Conservation (phyloP, 1,140 invertebrate genomes). For the Charaxes varanes region DNA sequence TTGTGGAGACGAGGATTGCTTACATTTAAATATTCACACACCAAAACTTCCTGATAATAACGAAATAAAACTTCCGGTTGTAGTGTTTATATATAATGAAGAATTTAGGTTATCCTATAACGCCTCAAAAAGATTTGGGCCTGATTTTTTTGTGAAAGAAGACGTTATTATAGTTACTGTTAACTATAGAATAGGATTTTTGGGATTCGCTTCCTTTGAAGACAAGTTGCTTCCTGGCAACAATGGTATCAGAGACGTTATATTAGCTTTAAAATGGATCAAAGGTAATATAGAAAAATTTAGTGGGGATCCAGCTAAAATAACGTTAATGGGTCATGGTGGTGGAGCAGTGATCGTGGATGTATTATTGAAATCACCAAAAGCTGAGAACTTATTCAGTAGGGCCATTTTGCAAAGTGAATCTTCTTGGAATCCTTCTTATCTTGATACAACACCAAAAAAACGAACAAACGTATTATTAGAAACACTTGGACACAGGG, state of each 20-base stretch:
- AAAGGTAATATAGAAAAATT: constrained; percentile 76
- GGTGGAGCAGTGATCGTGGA: constrained; percentile 68
- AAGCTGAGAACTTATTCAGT: constrained; percentile 77
- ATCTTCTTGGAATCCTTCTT: constrained; percentile 61
- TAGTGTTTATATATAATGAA: constrained; percentile 83
- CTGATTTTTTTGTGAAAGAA: constrained; percentile 76
- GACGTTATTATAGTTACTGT: constrained; percentile 74
- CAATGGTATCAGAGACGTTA: constrained; percentile 77
- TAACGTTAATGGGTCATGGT: constrained; percentile 74
- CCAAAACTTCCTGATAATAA: constrained; percentile 58
- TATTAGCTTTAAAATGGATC: constrained; percentile 77
- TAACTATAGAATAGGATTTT: constrained; percentile 73
- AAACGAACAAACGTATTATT: constrained; percentile 47
- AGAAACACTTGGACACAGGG: constrained; percentile 42
- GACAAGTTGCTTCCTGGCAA: constrained; percentile 76
- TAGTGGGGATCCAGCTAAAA: constrained; percentile 70
- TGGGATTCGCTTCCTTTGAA: constrained; percentile 76
- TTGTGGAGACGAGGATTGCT: constrained; percentile 82
- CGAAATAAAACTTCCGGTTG: constrained; percentile 68
- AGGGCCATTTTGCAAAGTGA: constrained; percentile 79
- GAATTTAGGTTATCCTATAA: constrained; percentile 75
- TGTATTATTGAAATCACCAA: constrained; percentile 60
- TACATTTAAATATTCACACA: constrained; percentile 89
- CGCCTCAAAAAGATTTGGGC: constrained; percentile 64
- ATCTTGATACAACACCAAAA: constrained; percentile 55